Evolutionary conservation across 2,888 invertebrate species (phyloP), one percentile per base, ranked within the genome.

Genomic region (Phyllotreta cruciferae): DNA sequence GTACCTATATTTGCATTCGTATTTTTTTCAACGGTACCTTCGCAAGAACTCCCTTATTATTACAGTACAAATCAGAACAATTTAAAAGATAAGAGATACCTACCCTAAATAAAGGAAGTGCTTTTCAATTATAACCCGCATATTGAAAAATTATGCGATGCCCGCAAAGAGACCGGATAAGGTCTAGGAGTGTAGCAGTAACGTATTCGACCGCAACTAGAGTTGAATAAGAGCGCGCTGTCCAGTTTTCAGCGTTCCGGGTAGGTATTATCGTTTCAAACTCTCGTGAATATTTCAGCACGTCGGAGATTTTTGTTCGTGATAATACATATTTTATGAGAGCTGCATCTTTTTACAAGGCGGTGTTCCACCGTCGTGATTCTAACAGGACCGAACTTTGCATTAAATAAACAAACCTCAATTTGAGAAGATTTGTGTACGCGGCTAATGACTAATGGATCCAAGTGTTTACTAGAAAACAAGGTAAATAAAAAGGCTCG

Each of bases 241-340:
- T 71, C 72, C 73, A 71, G 70, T 66, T 67, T 68, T 67, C 64
- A 66, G 55, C 66, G 66, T 62, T 45, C 52, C 36, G 42, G 67
- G 71, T 24, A 38, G 67, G 71, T 70, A 73, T 75, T 74, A 74
- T 74, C 73, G 75, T 74, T 75, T 73, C 72, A 69, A 72, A 69
- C 66, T 71, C 71, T 70, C 63, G 68, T 79, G 78, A 80, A 80
- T 79, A 79, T 80, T 79, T 79, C 77, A 79, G 71, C 71, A 70
- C 72, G 76, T 72, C 74, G 77, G 78, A 80, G 80, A 80, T 81
- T 80, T 80, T 80, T 79, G 79, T 79, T 73, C 77, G 78, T 79
- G 81, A 81, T 80, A 79, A 77, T 79, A 78, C 78, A 80, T 80
- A 80, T 79, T 81, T 81, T 80, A 81, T 79, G 79, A 78, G 77